Conservation (phyloP, 2,797 vertebrate species). For the Vireo griseus region DNA sequence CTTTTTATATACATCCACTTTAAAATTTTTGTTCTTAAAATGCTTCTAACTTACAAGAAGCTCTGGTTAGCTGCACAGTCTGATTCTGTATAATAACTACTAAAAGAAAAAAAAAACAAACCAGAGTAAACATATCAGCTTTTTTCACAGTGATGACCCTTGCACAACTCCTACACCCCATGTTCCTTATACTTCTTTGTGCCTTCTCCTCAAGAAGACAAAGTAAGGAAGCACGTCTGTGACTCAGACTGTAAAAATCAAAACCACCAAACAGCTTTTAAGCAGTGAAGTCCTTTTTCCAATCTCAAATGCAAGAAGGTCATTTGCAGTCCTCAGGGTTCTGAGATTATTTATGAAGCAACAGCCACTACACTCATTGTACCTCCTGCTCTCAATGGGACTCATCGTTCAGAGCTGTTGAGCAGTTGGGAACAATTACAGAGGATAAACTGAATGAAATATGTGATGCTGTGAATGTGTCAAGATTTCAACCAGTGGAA, state of each 20-base stretch:
- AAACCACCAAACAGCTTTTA: neutral
- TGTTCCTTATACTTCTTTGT: neutral
- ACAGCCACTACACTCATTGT: slow-evolving; percentile 15
- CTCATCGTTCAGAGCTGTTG: slow-evolving; percentile 62
- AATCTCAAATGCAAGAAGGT: neutral
- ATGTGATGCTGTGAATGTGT: slow-evolving; percentile 55
- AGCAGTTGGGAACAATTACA: slow-evolving; percentile 69
- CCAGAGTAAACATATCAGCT: neutral
- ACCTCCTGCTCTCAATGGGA: slow-evolving; percentile 53
- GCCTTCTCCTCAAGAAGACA: neutral
- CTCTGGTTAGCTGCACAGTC: neutral
- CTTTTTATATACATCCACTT: neutral
- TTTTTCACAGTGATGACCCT: neutral
- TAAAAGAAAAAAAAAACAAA: neutral
- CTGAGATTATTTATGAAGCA: slow-evolving; percentile 59
- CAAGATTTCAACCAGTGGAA: slow-evolving; percentile 56
- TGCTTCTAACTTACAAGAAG: neutral
- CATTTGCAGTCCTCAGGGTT: slow-evolving; percentile 33
- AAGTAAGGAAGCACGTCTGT: neutral
- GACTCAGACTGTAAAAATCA: neutral
- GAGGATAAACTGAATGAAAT: slow-evolving; percentile 69
- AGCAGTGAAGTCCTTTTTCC: neutral
- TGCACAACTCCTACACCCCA: accelerated
- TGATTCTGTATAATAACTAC: neutral
- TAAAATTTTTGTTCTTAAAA: neutral